Conservation (phyloP, 1,140 invertebrate genomes). For the Thaumetopoea pityocampa region DNA sequence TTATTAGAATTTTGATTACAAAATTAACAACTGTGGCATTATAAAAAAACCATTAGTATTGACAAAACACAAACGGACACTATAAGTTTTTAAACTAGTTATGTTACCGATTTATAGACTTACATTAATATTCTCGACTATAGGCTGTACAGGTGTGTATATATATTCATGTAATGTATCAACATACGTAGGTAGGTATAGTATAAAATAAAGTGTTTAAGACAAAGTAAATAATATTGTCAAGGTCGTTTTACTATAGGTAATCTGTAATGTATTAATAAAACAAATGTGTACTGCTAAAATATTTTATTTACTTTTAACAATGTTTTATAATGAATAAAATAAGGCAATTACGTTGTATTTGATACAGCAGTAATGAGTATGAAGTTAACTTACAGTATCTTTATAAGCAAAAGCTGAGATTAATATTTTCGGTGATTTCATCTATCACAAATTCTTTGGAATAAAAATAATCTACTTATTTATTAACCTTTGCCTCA, state of each 20-base stretch:
- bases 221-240: neutral
- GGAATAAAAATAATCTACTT: conserved; percentile 47
- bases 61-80: too few species aligned
- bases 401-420: conserved; percentile 58
- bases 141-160: too few species aligned
- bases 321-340: conserved; percentile 61
- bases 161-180: too few species aligned
- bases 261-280: conserved; percentile 1
- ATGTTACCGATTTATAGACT: too few species aligned
- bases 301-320: conserved; percentile 70
- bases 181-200: too few species aligned
- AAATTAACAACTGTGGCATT: too few species aligned
- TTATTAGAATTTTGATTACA: too few species aligned
- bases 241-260: neutral
- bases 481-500: conserved; percentile 30
- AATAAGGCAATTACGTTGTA: conserved; percentile 73
- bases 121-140: too few species aligned
- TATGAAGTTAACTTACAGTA: conserved; percentile 55
- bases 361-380: conserved; percentile 57
- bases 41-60: too few species aligned
- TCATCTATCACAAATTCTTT: conserved; percentile 64
- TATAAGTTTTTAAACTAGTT: too few species aligned
- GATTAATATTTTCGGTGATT: conserved; percentile 52
- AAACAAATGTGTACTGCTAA: conserved; percentile 38
- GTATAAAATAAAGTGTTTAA: neutral